phyloP scores from a whole-genome alignment of 2,113 vertebrate species.

The Brachirus orientalis region DNA sequence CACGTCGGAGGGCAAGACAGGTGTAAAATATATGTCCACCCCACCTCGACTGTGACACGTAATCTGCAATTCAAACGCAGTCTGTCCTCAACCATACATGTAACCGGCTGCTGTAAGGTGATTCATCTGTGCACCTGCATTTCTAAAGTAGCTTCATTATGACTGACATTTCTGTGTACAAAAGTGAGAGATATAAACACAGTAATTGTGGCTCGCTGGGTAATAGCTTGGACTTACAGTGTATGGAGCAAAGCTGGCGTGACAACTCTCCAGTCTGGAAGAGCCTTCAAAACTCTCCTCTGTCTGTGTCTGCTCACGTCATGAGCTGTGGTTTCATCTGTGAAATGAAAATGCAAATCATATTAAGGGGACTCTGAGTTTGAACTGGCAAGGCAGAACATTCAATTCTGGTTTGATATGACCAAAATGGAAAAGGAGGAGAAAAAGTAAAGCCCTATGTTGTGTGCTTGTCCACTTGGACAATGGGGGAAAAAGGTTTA shows the following conservation, averaged over 20 bases:
- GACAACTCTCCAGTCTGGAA: constrained; percentile 59
- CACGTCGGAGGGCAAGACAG: not conserved
- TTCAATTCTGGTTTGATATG: constrained; percentile 69
- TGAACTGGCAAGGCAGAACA: constrained; percentile 73
- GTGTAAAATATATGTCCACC: constrained; percentile 4
- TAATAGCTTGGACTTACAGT: constrained; percentile 60
- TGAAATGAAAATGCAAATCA: constrained; percentile 79
- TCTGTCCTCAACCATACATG: not conserved
- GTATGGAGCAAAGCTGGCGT: constrained; percentile 59
- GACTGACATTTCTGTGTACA: constrained; percentile 27
- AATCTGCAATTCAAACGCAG: constrained; percentile 4
- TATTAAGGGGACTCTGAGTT: constrained; percentile 60
- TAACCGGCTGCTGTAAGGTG: constrained; percentile 7
- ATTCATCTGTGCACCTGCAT: constrained; percentile 32
- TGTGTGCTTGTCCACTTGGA: constrained; percentile 36
- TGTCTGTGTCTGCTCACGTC: constrained; percentile 56
- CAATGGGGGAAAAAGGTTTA: constrained; percentile 33
- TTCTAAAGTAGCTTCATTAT: constrained; percentile 30
- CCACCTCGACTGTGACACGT: not conserved
- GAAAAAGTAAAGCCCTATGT: constrained; percentile 32
- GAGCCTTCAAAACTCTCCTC: constrained; percentile 51
- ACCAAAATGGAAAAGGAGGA: constrained; percentile 50
- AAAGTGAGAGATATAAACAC: constrained; percentile 37
- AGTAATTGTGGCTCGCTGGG: constrained; percentile 7
- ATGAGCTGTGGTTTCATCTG: constrained; percentile 66